A percentile compares a stretch with the other conserved stretches of the same genome.
phyloP scores from a whole-genome alignment of 2,888 invertebrate species.

The Eupithecia pulchellata region DNA sequence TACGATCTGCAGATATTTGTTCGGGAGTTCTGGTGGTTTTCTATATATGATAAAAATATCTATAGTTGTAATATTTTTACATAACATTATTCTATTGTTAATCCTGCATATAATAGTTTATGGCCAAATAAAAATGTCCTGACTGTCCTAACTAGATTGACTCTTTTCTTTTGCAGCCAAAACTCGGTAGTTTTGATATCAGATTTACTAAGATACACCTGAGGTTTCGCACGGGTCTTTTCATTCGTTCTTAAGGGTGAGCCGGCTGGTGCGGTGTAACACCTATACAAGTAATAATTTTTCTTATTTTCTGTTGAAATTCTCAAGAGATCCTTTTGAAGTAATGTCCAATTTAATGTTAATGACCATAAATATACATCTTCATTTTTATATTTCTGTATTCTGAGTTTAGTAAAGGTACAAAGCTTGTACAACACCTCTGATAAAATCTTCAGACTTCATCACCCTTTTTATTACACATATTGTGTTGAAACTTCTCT shows the following conservation, averaged over 20 bases:
- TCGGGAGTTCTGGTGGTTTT: no score
- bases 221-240: neutral
- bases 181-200: neutral
- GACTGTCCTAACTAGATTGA: neutral
- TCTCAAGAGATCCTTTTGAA: neutral
- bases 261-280: no score
- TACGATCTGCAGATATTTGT: no score
- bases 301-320: neutral
- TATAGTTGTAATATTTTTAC: no score
- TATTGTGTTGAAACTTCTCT: constrained; percentile 1
- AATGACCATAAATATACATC: neutral
- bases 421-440: neutral
- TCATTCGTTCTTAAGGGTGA: no score
- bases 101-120: no score
- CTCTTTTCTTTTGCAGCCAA: neutral
- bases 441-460: neutral
- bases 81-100: no score
- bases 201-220: neutral
- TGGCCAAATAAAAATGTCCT: no score
- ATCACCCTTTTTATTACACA: neutral
- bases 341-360: neutral
- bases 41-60: no score
- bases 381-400: neutral
- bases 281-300: no score
- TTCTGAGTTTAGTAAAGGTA: neutral